Conservation (phyloP, 2,888 invertebrate species). For the Carcina quercana region DNA sequence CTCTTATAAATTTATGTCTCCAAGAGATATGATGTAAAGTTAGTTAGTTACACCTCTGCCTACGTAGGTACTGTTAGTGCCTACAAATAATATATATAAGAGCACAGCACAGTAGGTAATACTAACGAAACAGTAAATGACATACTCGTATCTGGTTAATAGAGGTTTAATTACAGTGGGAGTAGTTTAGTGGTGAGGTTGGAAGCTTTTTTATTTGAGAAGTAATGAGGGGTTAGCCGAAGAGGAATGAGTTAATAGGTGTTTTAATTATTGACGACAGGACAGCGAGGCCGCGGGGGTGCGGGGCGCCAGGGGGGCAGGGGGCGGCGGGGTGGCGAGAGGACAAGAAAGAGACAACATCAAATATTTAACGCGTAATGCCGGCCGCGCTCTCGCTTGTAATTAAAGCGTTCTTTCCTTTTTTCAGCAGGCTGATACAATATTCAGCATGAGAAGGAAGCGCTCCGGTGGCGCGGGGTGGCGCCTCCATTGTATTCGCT, state of each 20-base stretch:
- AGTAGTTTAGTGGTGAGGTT: constrained; percentile 25
- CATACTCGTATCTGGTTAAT: constrained; percentile 14
- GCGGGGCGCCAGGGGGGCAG: constrained; percentile 28
- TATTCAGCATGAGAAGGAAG: constrained; percentile 75
- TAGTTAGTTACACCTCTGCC: too few species aligned
- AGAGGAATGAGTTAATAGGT: constrained; percentile 70
- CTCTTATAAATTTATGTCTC: too few species aligned
- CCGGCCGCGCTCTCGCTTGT: constrained; percentile 70
- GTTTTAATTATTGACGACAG: constrained; percentile 68
- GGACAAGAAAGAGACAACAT: constrained; percentile 66
- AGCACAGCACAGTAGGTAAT: too few species aligned
- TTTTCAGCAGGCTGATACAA: constrained; percentile 74
- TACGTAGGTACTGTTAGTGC: too few species aligned
- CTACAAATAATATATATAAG: too few species aligned
- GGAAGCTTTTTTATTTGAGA: constrained; percentile 39
- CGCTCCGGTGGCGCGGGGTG: constrained; percentile 70
- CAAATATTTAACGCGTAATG: constrained; percentile 71
- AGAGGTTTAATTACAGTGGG: constrained; percentile 18
- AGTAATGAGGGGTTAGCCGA: constrained; percentile 61
- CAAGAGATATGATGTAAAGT: too few species aligned
- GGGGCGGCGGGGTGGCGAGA: constrained; percentile 29
- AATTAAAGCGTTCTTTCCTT: constrained; percentile 75
- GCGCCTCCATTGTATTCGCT: constrained; percentile 76
- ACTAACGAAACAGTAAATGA: constrained; percentile 3
- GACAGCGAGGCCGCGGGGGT: constrained; percentile 26